Base-by-base conservation (phyloP, 2,113 vertebrate species). In the Larimichthys polyactis region DNA sequence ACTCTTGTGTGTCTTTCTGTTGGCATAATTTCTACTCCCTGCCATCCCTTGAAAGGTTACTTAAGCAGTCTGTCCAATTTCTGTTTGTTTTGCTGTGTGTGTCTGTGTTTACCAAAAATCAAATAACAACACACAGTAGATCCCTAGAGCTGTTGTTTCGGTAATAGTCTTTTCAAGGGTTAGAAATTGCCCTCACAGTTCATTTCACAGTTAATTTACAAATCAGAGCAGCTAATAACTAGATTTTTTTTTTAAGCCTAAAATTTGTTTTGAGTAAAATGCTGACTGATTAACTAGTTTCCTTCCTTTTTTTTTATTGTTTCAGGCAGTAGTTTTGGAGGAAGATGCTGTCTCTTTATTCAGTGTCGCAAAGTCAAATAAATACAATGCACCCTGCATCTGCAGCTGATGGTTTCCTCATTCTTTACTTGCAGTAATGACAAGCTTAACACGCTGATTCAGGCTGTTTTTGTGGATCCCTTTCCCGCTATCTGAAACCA, bases 161-260 rank as follows among this genome's bases (percentile, higher is more conserved):
- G 32, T 75, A 63, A 89, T 83, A 55, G 63, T 48, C 54, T n/a
- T 71, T 73, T 62, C 59, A 76, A 75, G 65, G 75, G 77, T 69
- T 70, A 27, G 36, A 82, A 79, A 84, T 70, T 75, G 51, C 76
- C 48, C 75, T 71, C 52, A 63, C 43, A 85, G 84, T 82, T 87
- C 29, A 89, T 90, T 86, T 89, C 71, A 86, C 78, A 89, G 74
- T 29, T 72, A 68, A 89, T 86, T 86, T 71, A 63, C n/a, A 77
- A 71, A 87, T 81, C 75, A 66, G 24, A 81, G 72, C 68, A 68
- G 77, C 74, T 75, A 77, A 74, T 79, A 82, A 78, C 62, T 71
- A 82, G 20, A 57, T 36, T 79, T 32, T 75, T 24, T 24, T 27
- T 43, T 83, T 51, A 29, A 79, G 82, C 44, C 22, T 70, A 52